Evolutionary conservation across 2,113 vertebrate species (phyloP), one percentile per base, ranked within the genome.

Genomic region (Pomatostomus ruficeps): DNA sequence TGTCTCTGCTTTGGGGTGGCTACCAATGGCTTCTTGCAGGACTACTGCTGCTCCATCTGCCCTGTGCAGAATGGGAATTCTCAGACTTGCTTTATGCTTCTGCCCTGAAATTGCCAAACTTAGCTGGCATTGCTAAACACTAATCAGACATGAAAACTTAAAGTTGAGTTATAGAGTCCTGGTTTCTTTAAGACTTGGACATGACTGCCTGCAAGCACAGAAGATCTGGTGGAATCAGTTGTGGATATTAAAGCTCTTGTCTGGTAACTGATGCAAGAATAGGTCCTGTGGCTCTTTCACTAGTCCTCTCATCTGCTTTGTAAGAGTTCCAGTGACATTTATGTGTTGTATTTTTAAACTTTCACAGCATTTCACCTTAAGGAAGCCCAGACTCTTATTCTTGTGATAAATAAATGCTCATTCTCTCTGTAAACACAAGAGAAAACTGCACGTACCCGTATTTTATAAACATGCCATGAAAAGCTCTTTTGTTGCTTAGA

Each of bases 401-500:
- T 52, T 70, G n/a, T 62, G 59, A 65, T 72, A 85, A 91, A 85
- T 88, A 91, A 86, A 70, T 86, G 3, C 19, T 85, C 42, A 8
- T 77, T 89, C 14, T 81, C 19, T 58, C 12, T 71, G 55, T 51
- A 91, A 94, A 38, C 40, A 43, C 29, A 70, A 35, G 25, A 77
- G 59, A 85, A 83, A 70, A 71, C 40, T 33, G 20, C 36, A 55
- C 31, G 42, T 18, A 31, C 20, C n/a, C 63, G 25, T 63, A 38
- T 81, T 95, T 95, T 81, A 72, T 67, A 90, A 95, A 66, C 29
- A 46, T 55, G 48, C 14, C 36, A 38, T 14, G 61, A 72, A 74
- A 95, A 88, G 25, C 12, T 63, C 79, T 77, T 88, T 82, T 35
- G 40, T 76, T 77, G 21, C 57, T 78, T 65, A 62, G 61, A 95